These are phyloP conservation scores for Zaprionus ornatus DNA, from an alignment of 1,140 invertebrate species.

Conservation along the genomic window DNA sequence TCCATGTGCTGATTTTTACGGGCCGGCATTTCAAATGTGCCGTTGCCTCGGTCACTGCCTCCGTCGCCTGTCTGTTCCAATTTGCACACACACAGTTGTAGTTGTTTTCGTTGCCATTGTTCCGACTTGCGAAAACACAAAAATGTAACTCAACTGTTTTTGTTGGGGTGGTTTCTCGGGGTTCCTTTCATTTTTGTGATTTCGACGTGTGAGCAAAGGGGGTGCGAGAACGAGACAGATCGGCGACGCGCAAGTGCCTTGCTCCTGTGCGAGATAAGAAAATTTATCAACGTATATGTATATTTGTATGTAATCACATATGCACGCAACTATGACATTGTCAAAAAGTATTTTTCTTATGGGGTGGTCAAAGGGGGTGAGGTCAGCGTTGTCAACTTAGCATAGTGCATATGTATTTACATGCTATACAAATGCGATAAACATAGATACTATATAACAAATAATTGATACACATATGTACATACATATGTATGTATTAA, in stretches of 20 bases:
- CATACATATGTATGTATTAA: neutral
- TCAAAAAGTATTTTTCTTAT: neutral
- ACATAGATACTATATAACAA: slow-evolving; percentile 6
- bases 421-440: neutral
- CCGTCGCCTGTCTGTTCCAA: slow-evolving; percentile 56
- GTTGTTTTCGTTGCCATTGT: slow-evolving; percentile 3
- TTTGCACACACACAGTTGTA: slow-evolving; percentile 42
- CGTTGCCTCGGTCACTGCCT: slow-evolving; percentile 15
- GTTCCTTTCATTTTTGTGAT: slow-evolving; percentile 31
- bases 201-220: slow-evolving; percentile 9
- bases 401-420: slow-evolving; percentile 25
- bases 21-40: slow-evolving; percentile 42
- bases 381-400: slow-evolving; percentile 36
- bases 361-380: neutral
- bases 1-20: slow-evolving; percentile 72
- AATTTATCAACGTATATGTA: slow-evolving; percentile 14
- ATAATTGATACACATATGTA: slow-evolving; percentile 6
- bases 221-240: slow-evolving; percentile 59
- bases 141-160: slow-evolving; percentile 57
- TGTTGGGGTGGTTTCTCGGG: slow-evolving; percentile 58
- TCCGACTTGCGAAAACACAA: slow-evolving; percentile 37
- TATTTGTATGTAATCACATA: slow-evolving; percentile 11
- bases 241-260: slow-evolving; percentile 66
- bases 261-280: slow-evolving; percentile 23
- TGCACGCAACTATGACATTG: slow-evolving; percentile 10